Evolutionary conservation across 2,888 invertebrate species (phyloP), one percentile per base, ranked within the genome.

Genomic region (Tipula confusa): DNA sequence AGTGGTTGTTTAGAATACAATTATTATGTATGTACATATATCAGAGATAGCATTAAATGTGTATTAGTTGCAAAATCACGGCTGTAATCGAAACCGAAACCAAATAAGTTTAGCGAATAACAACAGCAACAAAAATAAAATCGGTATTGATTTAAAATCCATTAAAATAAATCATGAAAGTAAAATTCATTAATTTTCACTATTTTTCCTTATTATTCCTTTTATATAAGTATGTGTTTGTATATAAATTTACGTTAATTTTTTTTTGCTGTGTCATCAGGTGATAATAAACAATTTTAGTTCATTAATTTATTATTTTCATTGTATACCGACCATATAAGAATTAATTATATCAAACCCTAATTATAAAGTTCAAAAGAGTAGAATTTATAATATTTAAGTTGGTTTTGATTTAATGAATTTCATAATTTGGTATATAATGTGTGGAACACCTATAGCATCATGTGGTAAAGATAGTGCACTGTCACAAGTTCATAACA

Each of bases 121-220:
- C 64, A 64, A 64, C 2, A n/a, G n/a, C n/a, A 64, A 24, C 24
- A 64, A 64, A n/a, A n/a, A 13, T 9, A 64, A 24, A 64, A 9
- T 64, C n/a, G 7, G 64, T 64, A 64, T 64, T 64, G 64, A 64
- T 64, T 64, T 64, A 64, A 64, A 64, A 64, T 24, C 18, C 18
- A 64, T 64, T 64, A 64, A 64, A 64, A 64, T 64, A 64, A 64
- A 64, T 64, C 64, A 64, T 64, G 64, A 24, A 64, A 64, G 64
- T 64, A 64, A 64, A 64, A 64, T 64, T 64, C 64, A 64, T 64
- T 64, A 64, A 64, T 64, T 64, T 64, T 64, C 64, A 64, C 24
- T 64, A 64, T 64, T 64, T 43, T 64, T 24, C 64, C 18, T 43
- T 9, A 43, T 43, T 15, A 15, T 43, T 38, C 15, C 15, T 15